These are phyloP conservation scores for Drosophila kikkawai DNA, from an alignment of 1,140 invertebrate species.

Conservation along the genomic window DNA sequence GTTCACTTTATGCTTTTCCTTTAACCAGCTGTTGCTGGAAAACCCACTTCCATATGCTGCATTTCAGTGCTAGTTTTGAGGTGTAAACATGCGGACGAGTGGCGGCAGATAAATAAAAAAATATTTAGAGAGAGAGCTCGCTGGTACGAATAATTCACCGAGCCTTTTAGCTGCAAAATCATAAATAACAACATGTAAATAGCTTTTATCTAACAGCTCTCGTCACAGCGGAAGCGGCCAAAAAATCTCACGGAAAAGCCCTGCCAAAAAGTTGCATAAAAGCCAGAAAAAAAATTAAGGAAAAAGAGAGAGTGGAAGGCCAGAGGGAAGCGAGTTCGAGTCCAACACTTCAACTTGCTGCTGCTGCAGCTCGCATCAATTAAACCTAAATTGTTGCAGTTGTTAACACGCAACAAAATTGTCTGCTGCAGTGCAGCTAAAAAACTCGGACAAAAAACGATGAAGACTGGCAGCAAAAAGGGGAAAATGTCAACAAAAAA, in stretches of 20 bases:
- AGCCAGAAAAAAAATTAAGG: slow-evolving; percentile 26
- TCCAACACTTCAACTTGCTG: slow-evolving; percentile 69
- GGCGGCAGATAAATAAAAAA: slow-evolving; percentile 47
- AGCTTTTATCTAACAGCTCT: slow-evolving; percentile 83
- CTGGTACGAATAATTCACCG: slow-evolving; percentile 57
- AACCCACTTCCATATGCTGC: slow-evolving; percentile 3
- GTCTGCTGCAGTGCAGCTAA: slow-evolving; percentile 79
- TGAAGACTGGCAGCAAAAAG: slow-evolving; percentile 34
- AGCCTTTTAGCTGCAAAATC: slow-evolving; percentile 83
- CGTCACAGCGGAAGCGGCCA: slow-evolving; percentile 72
- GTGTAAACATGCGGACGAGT: slow-evolving; percentile 38
- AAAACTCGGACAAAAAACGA: slow-evolving; percentile 45
- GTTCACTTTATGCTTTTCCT: slow-evolving; percentile 26
- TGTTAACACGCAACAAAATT: slow-evolving; percentile 84
- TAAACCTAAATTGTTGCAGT: slow-evolving; percentile 84
- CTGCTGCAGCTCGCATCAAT: slow-evolving; percentile 75
- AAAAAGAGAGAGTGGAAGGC: background rate
- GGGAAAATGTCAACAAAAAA: slow-evolving; percentile 47
- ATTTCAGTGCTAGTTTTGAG: slow-evolving; percentile 20
- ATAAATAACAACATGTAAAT: slow-evolving; percentile 84
- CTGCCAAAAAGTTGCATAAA: slow-evolving; percentile 70
- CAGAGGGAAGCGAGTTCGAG: slow-evolving; percentile 16
- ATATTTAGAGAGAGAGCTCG: background rate
- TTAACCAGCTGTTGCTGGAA: slow-evolving; percentile 39
- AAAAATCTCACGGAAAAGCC: slow-evolving; percentile 50